Base-by-base conservation (phyloP, 2,797 vertebrate genomes). In the Oophaga sylvatica region DNA sequence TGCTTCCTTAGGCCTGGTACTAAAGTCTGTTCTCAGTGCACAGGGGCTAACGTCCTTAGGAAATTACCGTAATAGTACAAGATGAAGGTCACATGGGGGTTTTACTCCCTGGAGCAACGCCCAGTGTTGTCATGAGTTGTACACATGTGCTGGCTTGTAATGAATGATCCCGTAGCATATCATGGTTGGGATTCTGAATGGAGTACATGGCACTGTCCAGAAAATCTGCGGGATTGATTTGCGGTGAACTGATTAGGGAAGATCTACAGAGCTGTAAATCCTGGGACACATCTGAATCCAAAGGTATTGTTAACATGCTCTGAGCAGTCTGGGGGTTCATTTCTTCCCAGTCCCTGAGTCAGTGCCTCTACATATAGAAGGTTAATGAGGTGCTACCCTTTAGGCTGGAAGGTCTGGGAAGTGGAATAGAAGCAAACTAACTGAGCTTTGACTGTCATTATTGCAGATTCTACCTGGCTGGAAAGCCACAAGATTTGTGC, bases 381-480 rank as follows among this genome's bases (percentile, higher is more conserved):
- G 75, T 71, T 80, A 86, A 80, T 73, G 76, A 86, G 76, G 59
- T 85, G 65, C 53, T 85, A 45, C 67, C 41, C 60, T 79, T 35
- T 26, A 78, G 71, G 84, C 59, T 67, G 2, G 19, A 65, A 31
- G 76, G 77, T 13, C 83, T 48, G 15, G 13, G 11, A 86, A 41
- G 85, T 80, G 35, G 8, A 15, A 26, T 63, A 59, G 75, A 73
- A 84, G 62, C 56, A 86, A 79, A 80, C 78, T 48, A 70, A 60
- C 59, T 70, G 77, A 60, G 19, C 76, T 35, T 57, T 80, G 76
- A 68, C 45, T 86, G 84, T 60, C 84, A 80, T 75, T 67, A 41
- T 68, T 85, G 85, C 77, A 86, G 48, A 80, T 71, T 71, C 31
- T 71, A 80, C 85, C 85, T 79, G 77, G 77, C 65, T 80, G 77